Conservation (phyloP, 1,140 invertebrate species). For the Anadara kagoshimensis region DNA sequence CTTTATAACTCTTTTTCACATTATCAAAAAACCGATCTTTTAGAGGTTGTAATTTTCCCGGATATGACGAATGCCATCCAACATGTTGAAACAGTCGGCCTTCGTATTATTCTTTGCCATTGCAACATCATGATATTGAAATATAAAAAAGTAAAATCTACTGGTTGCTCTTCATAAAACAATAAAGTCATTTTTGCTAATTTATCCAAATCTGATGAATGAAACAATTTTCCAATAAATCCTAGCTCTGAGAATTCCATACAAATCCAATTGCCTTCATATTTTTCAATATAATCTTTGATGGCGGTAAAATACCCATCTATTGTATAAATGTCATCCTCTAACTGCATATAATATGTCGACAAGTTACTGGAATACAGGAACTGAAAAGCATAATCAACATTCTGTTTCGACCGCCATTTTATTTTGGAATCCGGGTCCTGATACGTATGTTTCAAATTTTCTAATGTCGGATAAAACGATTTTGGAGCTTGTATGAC, state of each 20-base stretch:
- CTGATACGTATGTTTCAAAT: slow-evolving; percentile 66
- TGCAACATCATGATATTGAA: slow-evolving; percentile 64
- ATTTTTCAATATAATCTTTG: slow-evolving; percentile 55
- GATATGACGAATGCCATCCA: slow-evolving; percentile 73
- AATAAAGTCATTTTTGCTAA: slow-evolving; percentile 65
- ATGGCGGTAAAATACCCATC: slow-evolving; percentile 59
- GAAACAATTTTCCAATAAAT: slow-evolving; percentile 70
- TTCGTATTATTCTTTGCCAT: slow-evolving; percentile 39
- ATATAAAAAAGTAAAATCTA: slow-evolving; percentile 68
- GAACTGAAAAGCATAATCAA: slow-evolving; percentile 67
- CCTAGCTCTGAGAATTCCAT: slow-evolving; percentile 69
- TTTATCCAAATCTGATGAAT: slow-evolving; percentile 61
- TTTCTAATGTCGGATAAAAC: slow-evolving; percentile 64
- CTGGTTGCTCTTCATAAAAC: slow-evolving; percentile 71
- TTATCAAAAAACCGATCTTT: slow-evolving; percentile 78
- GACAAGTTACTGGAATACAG: slow-evolving; percentile 61
- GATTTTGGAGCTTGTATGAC: slow-evolving; percentile 61
- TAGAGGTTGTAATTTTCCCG: slow-evolving; percentile 95
- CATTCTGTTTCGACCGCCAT: slow-evolving; percentile 71
- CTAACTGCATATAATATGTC: slow-evolving; percentile 68
- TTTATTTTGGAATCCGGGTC: slow-evolving; percentile 55
- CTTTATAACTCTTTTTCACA: slow-evolving; percentile 46
- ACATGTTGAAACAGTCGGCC: slow-evolving; percentile 72
- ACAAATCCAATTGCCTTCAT: slow-evolving; percentile 57
- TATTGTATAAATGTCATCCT: slow-evolving; percentile 66